Evolutionary conservation across 2,888 invertebrate genomes (phyloP), one percentile per base, ranked within the genome.

Genomic region (Meganola albula): DNA sequence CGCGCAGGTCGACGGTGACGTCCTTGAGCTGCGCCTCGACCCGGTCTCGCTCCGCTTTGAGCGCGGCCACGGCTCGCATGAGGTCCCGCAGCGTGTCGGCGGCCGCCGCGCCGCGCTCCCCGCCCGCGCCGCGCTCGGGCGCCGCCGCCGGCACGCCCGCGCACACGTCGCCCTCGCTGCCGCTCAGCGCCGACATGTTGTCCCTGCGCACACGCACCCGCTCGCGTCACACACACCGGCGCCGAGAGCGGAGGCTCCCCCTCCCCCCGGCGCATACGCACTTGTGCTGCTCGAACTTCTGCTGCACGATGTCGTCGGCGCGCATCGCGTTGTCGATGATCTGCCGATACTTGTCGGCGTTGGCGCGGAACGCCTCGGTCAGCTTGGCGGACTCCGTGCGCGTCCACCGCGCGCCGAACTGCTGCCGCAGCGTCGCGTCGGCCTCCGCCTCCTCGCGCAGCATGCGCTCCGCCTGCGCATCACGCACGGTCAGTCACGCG

Each of bases 361-460:
- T 98, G 30, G 91, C 89, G 48, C 91, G 90, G 71, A 98, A 94
- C 63, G 96, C 93, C 63, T 93, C 94, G 0, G 98, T 99, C 34
- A 99, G 89, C 68, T 92, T 91, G 12, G 89, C 91, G 0, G 98
- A 98, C 1, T 94, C 89, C 12, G 95, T 96, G 60, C 99, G 90
- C 1, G 91, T 90, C 99, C 99, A 99, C 44, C 92, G 91, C 44
- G 95, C 94, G 58, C 95, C 95, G 74, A 99, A 98, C 86, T 99
- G 98, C 24, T 87, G 84, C 37, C 95, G 89, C 49, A 99, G 87
- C 62, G 94, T 91, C 56, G 91, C 91, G 75, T 99, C 99, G 1
- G 97, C 94, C 52, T 93, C 91, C 50, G 92, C 92, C 79, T 99
- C 99, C 74, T 98, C 98, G 58, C 92, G 92, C 53, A 99, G 79